phyloP scores from a whole-genome alignment of 2,888 invertebrate species.

The Euplexia lucipara region DNA sequence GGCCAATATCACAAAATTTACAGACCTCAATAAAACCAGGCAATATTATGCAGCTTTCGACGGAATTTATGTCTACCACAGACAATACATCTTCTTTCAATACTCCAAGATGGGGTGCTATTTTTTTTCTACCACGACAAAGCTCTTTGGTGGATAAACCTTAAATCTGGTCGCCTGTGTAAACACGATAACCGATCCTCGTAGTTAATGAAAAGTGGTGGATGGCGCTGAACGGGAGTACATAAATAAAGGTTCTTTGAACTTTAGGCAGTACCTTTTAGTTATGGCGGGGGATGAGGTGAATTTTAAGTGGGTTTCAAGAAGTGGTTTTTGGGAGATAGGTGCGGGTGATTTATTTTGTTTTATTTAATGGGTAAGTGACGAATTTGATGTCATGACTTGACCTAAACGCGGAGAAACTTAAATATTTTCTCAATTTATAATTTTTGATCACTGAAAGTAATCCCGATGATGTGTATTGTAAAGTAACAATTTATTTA shows the following conservation, averaged over 20 bases:
- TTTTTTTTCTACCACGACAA: constrained; percentile 66
- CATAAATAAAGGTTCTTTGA: constrained; percentile 46
- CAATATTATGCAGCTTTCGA: constrained; percentile 44
- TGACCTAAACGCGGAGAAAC: too few relatives aligned
- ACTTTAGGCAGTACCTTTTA: constrained; percentile 27
- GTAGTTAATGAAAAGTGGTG: constrained; percentile 64
- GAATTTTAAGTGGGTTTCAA: constrained; percentile 45
- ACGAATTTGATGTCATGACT: too few relatives aligned
- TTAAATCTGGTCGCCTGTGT: constrained; percentile 74
- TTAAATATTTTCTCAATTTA: too few relatives aligned
- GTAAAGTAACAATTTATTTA: too few relatives aligned
- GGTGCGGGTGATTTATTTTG: background rate
- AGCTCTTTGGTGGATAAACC: constrained; percentile 59
- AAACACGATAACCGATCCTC: constrained; percentile 74
- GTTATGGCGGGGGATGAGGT: constrained; percentile 25
- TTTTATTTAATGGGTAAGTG: background rate
- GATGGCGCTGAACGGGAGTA: constrained; percentile 33
- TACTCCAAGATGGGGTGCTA: constrained; percentile 34
- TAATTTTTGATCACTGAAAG: too few relatives aligned
- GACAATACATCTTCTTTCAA: constrained; percentile 43
- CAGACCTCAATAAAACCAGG: constrained; percentile 24
- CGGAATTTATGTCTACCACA: constrained; percentile 48
- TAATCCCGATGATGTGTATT: too few relatives aligned
- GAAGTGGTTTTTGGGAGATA: constrained; percentile 9
- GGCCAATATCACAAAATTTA: constrained; percentile 32